Evolutionary conservation across 2,113 vertebrate genomes (phyloP), one percentile per base, ranked within the genome.

Genomic region (Bos javanicus): DNA sequence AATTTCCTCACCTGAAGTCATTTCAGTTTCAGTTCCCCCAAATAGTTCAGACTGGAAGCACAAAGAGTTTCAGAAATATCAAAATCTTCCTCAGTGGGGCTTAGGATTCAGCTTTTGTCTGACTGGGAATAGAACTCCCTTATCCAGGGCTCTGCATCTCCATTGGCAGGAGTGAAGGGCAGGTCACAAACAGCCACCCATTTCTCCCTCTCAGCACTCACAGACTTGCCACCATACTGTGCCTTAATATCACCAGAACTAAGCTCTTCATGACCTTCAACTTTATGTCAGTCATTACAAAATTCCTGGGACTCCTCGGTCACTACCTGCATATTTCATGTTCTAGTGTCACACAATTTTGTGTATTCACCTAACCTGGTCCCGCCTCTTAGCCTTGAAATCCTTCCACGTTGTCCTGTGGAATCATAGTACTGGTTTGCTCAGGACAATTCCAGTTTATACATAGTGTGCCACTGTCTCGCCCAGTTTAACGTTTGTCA

Each of bases 61-160:
- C 12, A 6, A 92, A 86, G 25, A 94, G 3, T 94, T 95, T 97
- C 71, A 76, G 80, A 94, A 90, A 89, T 87, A 88, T 54, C 19
- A 78, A 96, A 14, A 6, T 67, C 62, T 97, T 96, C 57, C 85
- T 71, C n/a, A 59, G 92, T 92, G 54, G 28, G 23, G 33, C 14
- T 89, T 52, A 90, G 48, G 28, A 87, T 48, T 17, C 25, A 83
- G n/a, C 46, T 39, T 33, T 62, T 71, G 17, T 82, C 28, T 83
- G 62, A 43, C 39, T 76, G 10, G 17, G 71, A 92, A 46, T 57
- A 90, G 26, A 87, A 64, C 21, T 57, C n/a, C 3, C 39, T 39
- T 39, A 39, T 39, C 39, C 39, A 39, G 39, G 39, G 39, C 39
- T 59, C 26, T 52, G n/a, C 15, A 91, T 85, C 43, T 85, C 36